Percentiles rank a stretch among this genome's conserved stretches.
phyloP scores from a whole-genome alignment of 2,797 vertebrate genomes.

The Cryptoblepharus egeriae region DNA sequence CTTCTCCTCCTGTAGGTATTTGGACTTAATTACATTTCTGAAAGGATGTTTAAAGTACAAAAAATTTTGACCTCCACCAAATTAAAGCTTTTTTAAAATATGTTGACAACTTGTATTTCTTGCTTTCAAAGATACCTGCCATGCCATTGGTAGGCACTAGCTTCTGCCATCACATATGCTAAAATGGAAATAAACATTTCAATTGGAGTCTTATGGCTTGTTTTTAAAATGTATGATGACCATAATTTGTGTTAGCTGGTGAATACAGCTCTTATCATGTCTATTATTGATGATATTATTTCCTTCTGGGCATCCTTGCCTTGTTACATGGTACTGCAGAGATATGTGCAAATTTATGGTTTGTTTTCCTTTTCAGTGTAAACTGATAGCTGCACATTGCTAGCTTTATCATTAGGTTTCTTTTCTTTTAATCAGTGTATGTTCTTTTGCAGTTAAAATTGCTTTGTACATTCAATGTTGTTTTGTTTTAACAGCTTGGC shows the following conservation, averaged over 20 bases:
- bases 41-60: background rate
- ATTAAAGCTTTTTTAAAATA: background rate
- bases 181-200: slow-evolving; percentile 8
- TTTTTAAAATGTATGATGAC: slow-evolving; percentile 8
- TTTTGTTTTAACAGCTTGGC: background rate
- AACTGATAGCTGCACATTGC: background rate
- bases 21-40: slow-evolving; percentile 6
- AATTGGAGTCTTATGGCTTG: background rate
- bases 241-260: background rate
- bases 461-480: background rate
- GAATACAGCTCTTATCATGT: background rate
- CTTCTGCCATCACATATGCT: background rate
- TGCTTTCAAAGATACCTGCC: background rate
- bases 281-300: slow-evolving; percentile 21
- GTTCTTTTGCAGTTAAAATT: background rate
- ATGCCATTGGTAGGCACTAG: background rate
- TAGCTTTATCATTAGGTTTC: background rate
- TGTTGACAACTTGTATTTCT: background rate
- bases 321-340: background rate
- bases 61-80: background rate
- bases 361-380: slow-evolving; percentile 3
- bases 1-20: too few species aligned
- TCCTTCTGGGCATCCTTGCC: background rate
- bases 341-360: background rate
- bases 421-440: background rate